These are phyloP conservation scores for Burhinus oedicnemus DNA, from an alignment of 2,113 vertebrate species.

Conservation along the genomic window DNA sequence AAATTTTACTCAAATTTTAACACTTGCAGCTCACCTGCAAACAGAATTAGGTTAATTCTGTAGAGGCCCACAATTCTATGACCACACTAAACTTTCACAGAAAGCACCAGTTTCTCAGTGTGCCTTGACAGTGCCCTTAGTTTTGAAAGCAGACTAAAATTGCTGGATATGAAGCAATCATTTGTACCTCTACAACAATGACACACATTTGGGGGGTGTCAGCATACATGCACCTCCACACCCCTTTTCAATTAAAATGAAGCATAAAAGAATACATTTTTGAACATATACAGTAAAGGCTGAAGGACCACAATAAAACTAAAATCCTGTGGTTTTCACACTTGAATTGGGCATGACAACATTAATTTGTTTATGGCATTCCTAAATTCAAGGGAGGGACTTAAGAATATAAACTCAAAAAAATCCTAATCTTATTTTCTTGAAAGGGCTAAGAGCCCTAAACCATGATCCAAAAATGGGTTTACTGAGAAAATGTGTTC, in stretches of 20 bases:
- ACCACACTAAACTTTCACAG: background rate
- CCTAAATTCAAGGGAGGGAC: background rate
- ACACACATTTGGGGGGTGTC: background rate
- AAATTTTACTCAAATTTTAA: background rate
- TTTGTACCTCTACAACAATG: background rate
- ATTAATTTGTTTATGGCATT: background rate
- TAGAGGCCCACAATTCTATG: background rate
- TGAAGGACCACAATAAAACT: background rate
- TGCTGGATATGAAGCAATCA: background rate
- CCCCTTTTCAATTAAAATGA: background rate
- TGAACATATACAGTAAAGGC: background rate
- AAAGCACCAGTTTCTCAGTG: background rate
- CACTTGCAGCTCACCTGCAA: background rate
- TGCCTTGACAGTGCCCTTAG: background rate
- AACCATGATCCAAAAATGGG: background rate
- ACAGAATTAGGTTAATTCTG: background rate
- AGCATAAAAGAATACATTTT: background rate
- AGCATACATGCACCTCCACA: background rate
- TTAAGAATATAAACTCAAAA: background rate
- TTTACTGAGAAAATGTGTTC: background rate
- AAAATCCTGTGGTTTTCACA: background rate
- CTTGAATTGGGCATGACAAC: background rate
- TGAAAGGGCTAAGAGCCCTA: background rate
- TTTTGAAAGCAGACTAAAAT: background rate
- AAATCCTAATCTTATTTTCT: background rate